Base-by-base conservation (phyloP, 2,113 vertebrate species). In the Tachycineta bicolor region DNA sequence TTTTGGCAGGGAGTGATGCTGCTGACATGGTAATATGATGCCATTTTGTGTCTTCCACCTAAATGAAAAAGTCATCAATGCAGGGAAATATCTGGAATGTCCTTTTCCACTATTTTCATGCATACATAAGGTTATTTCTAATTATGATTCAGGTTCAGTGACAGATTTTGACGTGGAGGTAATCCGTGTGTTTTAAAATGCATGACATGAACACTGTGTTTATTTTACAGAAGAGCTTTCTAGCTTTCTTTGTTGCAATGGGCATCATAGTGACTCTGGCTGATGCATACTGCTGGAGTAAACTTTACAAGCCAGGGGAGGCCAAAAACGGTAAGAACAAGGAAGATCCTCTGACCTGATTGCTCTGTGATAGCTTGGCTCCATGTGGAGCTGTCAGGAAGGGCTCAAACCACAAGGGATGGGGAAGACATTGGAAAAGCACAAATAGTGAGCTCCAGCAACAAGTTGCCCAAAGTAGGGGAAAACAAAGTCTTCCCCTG, bases 241-340 rank as follows among this genome's bases (percentile, higher is more conserved):
- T 97, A 60, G 5, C 60, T 58, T 79, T 93, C 43, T 49, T 97
- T 10, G 1, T 90, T 73, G 37, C 65, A 52, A 43, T 93, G 58
- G 33, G 63, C 14, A 23, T 33, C 39, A 22, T 52, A 1, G 56
- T 96, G 87, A 68, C 69, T 23, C 31, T 93, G 23, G 28, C 75
- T 15, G 73, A 95, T 31, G 93, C 95, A 6, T 1, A 2, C 4
- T 98, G 97, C 65, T 83, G 31, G 49, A 0, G 0, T 1, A 13
- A 17, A 41, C 0, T 0, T 1, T 0, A 23, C 2, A 31, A 6
- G 1, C 49, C 8, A 18, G 52, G 2, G 6, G 1, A 31, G 18
- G 6, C 9, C 0, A 0, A 2, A 1, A 15, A 23, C 0, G 76
- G 90, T 96, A 92, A 93, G 69, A 63, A 53, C 8, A 44, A 44